Evolutionary conservation across 2,797 vertebrate genomes (phyloP), one percentile per base, ranked within the genome.

Genomic region (Leptodactylus fallax): DNA sequence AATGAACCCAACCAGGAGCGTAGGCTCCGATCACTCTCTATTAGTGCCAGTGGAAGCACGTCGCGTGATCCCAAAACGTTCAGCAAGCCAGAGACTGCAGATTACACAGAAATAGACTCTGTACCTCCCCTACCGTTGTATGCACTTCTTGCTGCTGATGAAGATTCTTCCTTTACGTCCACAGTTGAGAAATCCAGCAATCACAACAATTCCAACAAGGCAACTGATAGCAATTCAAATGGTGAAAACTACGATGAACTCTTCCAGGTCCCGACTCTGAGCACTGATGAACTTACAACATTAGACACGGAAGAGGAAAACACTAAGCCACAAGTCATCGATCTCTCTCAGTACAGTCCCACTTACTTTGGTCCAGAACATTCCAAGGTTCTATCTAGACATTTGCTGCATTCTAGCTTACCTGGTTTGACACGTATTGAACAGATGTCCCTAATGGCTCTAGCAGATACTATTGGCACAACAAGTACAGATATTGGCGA

Each of bases 401-500:
- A 99, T 91, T 96, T 99, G 90, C 96, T 99, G 89, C 97, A 98
- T 92, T 97, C 97, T 85, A 99, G 98, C 92, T 95, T 99, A 89
- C 98, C 98, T 87, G 98, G 98, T 61, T 94, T 99, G 91, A 98
- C 96, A 16, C 94, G 98, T 47, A 97, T 99, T 95, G 98, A 99
- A 87, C 98, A 99, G 92, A 99, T 99, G 98, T 99, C 97, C 63
- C 92, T 99, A 88, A 98, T 99, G 97, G 98, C 98, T 0, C 93
- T 99, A 87, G 98, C 97, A 1, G 98, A 99, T 93, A 99, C 98
- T 63, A 96, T 99, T 79, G 97, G 98, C 79, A 98, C 97, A 87
- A 99, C 97, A 87, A 99, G 97, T 94, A 99, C 97, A 65, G 97
- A 99, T 92, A 96, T 98, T 83, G 95, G 96, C 90, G 96, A 97